These are phyloP conservation scores for Phalacrocorax pelagicus DNA, from an alignment of 2,113 vertebrate genomes.

Conservation along the genomic window DNA sequence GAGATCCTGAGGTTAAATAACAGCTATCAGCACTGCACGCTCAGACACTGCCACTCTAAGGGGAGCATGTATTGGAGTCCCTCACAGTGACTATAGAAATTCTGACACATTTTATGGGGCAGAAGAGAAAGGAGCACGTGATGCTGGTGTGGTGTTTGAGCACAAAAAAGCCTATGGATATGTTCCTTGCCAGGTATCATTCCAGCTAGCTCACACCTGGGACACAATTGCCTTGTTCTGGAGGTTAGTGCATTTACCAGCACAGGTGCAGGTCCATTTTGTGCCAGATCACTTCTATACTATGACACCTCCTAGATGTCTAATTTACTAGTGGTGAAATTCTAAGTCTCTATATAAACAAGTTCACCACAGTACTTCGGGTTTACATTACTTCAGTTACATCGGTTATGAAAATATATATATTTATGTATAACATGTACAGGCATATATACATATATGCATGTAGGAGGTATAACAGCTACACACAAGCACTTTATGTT, in stretches of 20 bases:
- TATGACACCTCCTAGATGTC: not conserved
- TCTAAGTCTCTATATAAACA: not conserved
- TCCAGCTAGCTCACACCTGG: not conserved
- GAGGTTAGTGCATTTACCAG: not conserved
- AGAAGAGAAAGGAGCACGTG: not conserved
- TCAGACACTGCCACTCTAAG: not conserved
- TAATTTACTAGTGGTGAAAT: not conserved
- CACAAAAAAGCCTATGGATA: not conserved
- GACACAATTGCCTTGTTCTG: not conserved
- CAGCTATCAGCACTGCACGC: not conserved
- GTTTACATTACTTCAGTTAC: not conserved
- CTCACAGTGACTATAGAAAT: not conserved
- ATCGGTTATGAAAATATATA: not conserved
- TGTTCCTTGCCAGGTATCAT: not conserved
- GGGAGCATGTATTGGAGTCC: not conserved
- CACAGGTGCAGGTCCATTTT: not conserved
- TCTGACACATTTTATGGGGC: too few relatives aligned
- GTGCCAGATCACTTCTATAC: not conserved
- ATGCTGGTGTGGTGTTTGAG: not conserved
- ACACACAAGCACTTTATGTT: not conserved
- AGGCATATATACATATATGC: not conserved
- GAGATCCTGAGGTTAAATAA: not conserved
- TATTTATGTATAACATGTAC: too few relatives aligned
- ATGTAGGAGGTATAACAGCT: not conserved
- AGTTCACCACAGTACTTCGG: not conserved